These are phyloP conservation scores for Crotalus viridis DNA, from an alignment of 2,113 vertebrate genomes.

Conservation along the genomic window DNA sequence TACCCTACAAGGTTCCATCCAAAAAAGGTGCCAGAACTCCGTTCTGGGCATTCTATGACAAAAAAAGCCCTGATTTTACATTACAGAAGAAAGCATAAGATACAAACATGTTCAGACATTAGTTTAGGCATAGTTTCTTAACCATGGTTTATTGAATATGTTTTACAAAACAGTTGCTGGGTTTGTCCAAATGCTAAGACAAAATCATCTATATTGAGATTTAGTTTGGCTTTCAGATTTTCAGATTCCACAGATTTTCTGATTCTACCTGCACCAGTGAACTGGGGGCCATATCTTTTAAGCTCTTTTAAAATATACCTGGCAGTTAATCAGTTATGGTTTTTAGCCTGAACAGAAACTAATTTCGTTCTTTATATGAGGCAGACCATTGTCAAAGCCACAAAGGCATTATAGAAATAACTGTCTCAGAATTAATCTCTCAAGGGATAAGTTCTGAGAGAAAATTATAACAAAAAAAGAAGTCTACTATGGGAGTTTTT, in stretches of 20 bases:
- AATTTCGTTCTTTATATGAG: slow-evolving; percentile 46
- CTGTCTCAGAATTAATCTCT: slow-evolving; percentile 52
- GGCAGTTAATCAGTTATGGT: neutral
- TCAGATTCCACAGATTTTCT: neutral
- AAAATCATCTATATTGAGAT: neutral
- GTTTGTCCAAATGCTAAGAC: neutral
- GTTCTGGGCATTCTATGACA: no score
- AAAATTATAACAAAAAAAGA: slow-evolving; percentile 41
- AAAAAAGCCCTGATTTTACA: neutral
- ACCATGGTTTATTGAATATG: neutral
- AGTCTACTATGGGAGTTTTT: slow-evolving; percentile 55
- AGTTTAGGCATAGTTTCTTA: neutral
- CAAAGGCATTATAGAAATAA: slow-evolving; percentile 58
- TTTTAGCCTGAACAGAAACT: neutral
- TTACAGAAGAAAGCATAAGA: neutral
- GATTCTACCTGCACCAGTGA: neutral
- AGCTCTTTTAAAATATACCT: neutral
- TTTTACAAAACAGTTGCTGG: neutral
- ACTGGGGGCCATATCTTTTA: neutral
- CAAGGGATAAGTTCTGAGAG: slow-evolving; percentile 43
- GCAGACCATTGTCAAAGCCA: slow-evolving; percentile 43
- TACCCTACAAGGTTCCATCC: no score
- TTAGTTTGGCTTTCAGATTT: neutral
- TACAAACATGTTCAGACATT: neutral
- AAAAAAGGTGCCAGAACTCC: no score